These are phyloP conservation scores for Lepidocyrtoides sp. DNA, from an alignment of 2,888 invertebrate species.

Conservation along the genomic window DNA sequence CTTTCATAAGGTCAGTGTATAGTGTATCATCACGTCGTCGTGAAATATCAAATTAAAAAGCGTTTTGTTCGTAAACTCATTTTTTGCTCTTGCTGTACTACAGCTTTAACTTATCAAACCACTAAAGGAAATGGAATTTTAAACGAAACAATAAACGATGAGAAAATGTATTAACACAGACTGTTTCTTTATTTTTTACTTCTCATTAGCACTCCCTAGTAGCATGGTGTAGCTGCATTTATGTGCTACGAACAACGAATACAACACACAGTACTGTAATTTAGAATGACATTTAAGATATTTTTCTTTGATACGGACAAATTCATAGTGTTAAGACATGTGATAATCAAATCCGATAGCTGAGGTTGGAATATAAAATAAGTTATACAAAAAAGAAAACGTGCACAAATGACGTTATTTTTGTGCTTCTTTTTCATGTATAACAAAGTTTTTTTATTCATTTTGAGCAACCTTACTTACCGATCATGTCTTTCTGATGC, in stretches of 20 bases:
- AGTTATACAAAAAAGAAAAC: background rate
- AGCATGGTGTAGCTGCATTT: too few relatives aligned
- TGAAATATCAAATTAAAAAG: slow-evolving; percentile 10
- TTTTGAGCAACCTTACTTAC: too few relatives aligned
- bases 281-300: background rate
- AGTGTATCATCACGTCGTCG: background rate
- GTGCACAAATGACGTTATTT: background rate
- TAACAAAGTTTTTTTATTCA: too few relatives aligned
- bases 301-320: background rate
- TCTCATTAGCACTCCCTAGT: too few relatives aligned
- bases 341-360: slow-evolving; percentile 27
- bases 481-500: too few relatives aligned
- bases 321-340: slow-evolving; percentile 15
- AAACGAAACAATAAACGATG: background rate
- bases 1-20: too few relatives aligned
- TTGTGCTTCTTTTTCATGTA: background rate
- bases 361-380: background rate
- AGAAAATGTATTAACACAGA: background rate
- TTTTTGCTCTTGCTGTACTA: too few relatives aligned
- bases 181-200: too few relatives aligned
- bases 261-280: too few relatives aligned
- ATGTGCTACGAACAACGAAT: too few relatives aligned
- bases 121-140: background rate
- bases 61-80: background rate
- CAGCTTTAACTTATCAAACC: too few relatives aligned